phyloP scores from a whole-genome alignment of 92 coral and sea anemone genomes.

The Umimayanthus chanpuru region DNA sequence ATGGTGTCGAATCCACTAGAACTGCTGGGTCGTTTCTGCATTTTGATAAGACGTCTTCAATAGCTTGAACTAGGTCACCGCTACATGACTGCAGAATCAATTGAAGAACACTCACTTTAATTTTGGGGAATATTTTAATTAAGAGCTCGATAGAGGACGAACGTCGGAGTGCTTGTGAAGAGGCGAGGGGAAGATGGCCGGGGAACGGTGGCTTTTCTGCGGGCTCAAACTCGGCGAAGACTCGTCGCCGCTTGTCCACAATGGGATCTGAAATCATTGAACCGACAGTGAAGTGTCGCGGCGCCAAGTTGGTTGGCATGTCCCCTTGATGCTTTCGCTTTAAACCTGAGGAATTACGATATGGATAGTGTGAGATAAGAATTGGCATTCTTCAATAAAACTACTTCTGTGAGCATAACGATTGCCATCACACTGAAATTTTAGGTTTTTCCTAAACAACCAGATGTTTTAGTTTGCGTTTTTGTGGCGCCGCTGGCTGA shows the following conservation, averaged over 20 bases:
- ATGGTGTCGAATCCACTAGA: slow-evolving; percentile 72
- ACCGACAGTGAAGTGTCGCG: slow-evolving; percentile 57
- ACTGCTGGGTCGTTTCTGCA: slow-evolving; percentile 74
- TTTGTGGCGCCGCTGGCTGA: slow-evolving; percentile 19
- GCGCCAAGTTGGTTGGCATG: slow-evolving; percentile 45
- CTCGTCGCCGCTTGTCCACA: slow-evolving; percentile 74
- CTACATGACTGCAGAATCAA: slow-evolving; percentile 91
- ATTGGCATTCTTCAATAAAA: slow-evolving; percentile 22
- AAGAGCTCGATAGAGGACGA: slow-evolving; percentile 90
- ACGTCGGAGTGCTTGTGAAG: slow-evolving; percentile 71
- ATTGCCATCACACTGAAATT: neutral
- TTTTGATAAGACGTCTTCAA: slow-evolving; percentile 88
- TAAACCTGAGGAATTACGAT: slow-evolving; percentile 50
- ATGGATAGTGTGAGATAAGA: neutral
- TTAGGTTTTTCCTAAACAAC: neutral
- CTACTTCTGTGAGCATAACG: neutral
- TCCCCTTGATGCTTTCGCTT: slow-evolving; percentile 70
- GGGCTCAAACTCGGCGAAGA: slow-evolving; percentile 74
- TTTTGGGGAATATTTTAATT: slow-evolving; percentile 92
- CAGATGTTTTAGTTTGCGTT: slow-evolving; percentile 11
- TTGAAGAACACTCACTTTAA: slow-evolving; percentile 92
- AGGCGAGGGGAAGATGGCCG: slow-evolving; percentile 48
- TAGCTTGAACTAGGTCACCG: slow-evolving; percentile 94
- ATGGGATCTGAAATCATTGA: slow-evolving; percentile 59
- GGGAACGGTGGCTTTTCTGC: slow-evolving; percentile 68